phyloP scores from a whole-genome alignment of 2,797 vertebrate species.

The Carduelis carduelis region DNA sequence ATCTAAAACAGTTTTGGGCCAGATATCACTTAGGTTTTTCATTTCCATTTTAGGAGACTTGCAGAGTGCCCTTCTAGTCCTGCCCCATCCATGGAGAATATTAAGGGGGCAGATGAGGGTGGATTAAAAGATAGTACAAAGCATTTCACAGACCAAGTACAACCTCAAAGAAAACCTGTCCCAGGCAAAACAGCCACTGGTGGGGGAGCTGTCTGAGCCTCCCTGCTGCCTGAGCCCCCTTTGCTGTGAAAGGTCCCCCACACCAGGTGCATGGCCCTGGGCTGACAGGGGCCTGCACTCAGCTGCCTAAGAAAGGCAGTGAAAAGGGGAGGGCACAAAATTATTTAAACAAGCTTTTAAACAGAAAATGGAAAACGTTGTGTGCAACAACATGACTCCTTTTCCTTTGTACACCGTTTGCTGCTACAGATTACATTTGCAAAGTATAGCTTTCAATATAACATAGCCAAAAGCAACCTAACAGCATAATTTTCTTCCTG shows the following conservation, averaged over 20 bases:
- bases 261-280: neutral
- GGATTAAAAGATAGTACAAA: slow-evolving; percentile 19
- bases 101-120: neutral
- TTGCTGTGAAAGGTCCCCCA: neutral
- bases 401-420: neutral
- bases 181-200: neutral
- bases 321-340: neutral
- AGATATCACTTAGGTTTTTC: neutral
- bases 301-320: neutral
- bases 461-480: slow-evolving; percentile 24
- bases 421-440: neutral
- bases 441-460: slow-evolving; percentile 1
- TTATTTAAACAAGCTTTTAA: neutral
- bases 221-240: neutral
- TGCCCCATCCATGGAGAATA: neutral
- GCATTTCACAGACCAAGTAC: slow-evolving; percentile 44
- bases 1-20: neutral
- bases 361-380: neutral
- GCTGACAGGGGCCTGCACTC: neutral
- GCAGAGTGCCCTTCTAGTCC: neutral
- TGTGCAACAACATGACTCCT: neutral
- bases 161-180: neutral
- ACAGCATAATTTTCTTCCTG: neutral
- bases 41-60: slow-evolving; percentile 35
- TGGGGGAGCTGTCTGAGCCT: neutral